Percentiles rank a stretch among this genome's conserved stretches.
These are phyloP conservation scores for Octopus bimaculoides DNA, from an alignment of 1,140 invertebrate genomes.

Conservation along the genomic window DNA sequence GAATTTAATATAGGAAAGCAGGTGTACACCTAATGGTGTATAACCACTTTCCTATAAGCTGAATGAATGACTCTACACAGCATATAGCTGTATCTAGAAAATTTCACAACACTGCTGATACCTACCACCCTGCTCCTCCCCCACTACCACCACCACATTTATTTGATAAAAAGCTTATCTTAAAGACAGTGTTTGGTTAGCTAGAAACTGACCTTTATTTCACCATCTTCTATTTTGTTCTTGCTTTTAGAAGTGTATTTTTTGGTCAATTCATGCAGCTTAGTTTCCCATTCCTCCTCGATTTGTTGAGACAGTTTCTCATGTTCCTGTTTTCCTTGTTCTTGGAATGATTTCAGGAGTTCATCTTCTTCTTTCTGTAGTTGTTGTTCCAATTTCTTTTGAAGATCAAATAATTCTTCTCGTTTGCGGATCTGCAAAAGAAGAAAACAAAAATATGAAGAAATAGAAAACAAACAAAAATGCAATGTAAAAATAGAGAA, in stretches of 20 bases:
- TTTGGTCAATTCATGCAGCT: constrained; percentile 49
- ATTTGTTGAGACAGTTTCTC: constrained; percentile 50
- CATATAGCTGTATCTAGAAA: too few species aligned
- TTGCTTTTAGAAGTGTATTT: constrained; percentile 49
- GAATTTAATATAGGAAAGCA: too few species aligned
- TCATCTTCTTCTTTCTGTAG: constrained; percentile 52
- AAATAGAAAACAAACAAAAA: not conserved
- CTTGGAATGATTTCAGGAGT: constrained; percentile 45
- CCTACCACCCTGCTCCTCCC: too few species aligned
- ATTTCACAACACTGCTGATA: too few species aligned
- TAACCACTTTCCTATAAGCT: too few species aligned
- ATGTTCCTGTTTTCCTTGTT: constrained; percentile 40
- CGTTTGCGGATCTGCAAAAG: constrained; percentile 45
- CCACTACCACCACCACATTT: too few species aligned
- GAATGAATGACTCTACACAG: too few species aligned
- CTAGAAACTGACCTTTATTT: constrained; percentile 42
- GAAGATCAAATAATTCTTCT: constrained; percentile 49
- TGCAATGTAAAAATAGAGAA: not conserved
- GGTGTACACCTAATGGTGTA: too few species aligned
- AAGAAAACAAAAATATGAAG: too few species aligned
- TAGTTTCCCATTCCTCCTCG: constrained; percentile 54
- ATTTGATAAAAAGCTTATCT: too few species aligned
- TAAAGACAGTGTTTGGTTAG: not conserved
- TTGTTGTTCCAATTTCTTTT: constrained; percentile 50
- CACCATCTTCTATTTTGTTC: constrained; percentile 45